Percentiles rank a stretch among this genome's conserved stretches.
These are phyloP conservation scores for Megaceryle alcyon DNA, from an alignment of 2,797 vertebrate species.

Conservation along the genomic window DNA sequence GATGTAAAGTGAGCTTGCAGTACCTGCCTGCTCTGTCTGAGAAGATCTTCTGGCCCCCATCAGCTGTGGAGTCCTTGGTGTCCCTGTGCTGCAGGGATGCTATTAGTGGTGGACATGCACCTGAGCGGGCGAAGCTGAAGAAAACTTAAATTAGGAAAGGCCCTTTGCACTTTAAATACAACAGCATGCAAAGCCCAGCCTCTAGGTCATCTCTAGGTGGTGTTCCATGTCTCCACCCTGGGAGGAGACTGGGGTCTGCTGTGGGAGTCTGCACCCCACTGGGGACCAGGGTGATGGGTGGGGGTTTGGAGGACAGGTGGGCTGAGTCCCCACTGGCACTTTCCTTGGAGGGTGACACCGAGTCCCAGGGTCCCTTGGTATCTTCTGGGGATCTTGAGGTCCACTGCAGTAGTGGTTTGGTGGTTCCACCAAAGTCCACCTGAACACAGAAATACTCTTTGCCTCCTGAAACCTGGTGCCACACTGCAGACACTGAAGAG, in stretches of 20 bases:
- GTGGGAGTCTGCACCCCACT: rapidly evolving
- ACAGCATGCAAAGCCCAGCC: not conserved
- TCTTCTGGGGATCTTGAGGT: not conserved
- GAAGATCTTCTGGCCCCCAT: not conserved
- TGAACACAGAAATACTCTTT: not conserved
- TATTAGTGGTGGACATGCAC: rapidly evolving
- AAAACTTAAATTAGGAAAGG: not conserved
- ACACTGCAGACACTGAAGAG: rapidly evolving
- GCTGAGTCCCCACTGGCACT: rapidly evolving
- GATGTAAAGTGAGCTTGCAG: rapidly evolving
- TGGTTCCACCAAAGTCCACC: not conserved
- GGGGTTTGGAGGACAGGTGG: not conserved
- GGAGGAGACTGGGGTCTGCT: not conserved
- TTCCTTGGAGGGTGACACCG: rapidly evolving
- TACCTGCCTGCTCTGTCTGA: not conserved
- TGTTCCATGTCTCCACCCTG: rapidly evolving
- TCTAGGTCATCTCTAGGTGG: not conserved
- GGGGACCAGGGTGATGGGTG: rapidly evolving
- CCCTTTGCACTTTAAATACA: not conserved
- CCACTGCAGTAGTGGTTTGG: rapidly evolving
- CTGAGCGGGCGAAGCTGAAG: rapidly evolving
- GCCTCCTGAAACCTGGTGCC: not conserved
- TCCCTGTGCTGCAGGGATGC: not conserved
- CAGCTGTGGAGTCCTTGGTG: rapidly evolving
- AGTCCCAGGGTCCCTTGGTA: not conserved